Conservation (phyloP, 2,888 invertebrate genomes). For the Agonopterix heracliana region DNA sequence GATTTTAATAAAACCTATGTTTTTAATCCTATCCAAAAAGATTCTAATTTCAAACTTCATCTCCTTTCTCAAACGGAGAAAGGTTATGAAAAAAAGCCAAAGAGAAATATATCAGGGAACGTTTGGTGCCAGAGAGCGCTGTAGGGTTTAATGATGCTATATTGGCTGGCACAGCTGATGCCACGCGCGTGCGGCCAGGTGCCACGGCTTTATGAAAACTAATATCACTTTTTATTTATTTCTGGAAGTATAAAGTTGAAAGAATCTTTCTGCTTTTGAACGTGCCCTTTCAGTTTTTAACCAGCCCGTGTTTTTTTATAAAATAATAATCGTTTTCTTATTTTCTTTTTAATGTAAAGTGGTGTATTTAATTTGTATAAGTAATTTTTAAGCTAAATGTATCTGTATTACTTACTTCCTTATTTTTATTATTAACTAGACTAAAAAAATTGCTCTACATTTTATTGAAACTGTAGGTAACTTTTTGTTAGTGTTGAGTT, state of each 20-base stretch:
- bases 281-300: not conserved
- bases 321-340: not conserved
- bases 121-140: not conserved
- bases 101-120: not conserved
- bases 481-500: no score
- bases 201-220: conserved; percentile 30
- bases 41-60: no score
- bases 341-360: no score
- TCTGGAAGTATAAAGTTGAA: conserved; percentile 8
- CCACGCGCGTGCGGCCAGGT: conserved; percentile 20
- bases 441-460: no score
- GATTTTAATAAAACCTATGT: no score
- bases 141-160: conserved; percentile 21
- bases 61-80: not conserved
- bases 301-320: not conserved
- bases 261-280: conserved; percentile 1
- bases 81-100: not conserved
- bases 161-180: conserved; percentile 31
- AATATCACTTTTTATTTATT: conserved; percentile 34
- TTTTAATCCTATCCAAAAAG: no score
- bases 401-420: no score
- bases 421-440: no score
- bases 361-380: no score
- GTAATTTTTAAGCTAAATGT: no score
- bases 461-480: no score